Base-by-base conservation (phyloP, 2,888 invertebrate genomes). In the Mythimna loreyi region DNA sequence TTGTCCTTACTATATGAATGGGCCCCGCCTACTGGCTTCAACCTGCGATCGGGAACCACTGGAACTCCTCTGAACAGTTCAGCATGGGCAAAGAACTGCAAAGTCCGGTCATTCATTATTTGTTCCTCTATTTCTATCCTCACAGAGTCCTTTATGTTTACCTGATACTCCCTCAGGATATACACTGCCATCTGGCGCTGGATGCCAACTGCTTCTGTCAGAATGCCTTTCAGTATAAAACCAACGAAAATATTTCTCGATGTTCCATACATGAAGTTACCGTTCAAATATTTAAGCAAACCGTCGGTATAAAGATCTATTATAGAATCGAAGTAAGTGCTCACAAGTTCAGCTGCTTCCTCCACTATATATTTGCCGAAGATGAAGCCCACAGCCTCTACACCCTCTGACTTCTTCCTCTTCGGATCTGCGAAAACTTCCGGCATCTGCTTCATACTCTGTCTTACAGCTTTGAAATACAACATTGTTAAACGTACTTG, bases 401-500 rank as follows among this genome's bases (percentile, higher is more conserved):
- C 80, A 3, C 86, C 90, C 53, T 91, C 86, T 0, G 81, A 78
- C 30, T 61, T 58, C 67, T 79, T 86, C 16, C 71, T 82, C 45
- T 64, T 75, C n/a, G 75, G 65, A 61, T 87, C 81, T 5, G 81
- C 72, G 49, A 91, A 92, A 23, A 90, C 56, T 58, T 83, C 84
- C 3, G 90, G 86, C 30, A 81, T 80, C 16, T 87, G 78, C 72
- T 85, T 84, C 3, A 86, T 66, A 28, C 86, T 78, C 43, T 89
- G 85, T 49, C 87, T 84, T 16, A 93, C 78, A 3, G 92, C 78
- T 72, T 90, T 92, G 56, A 78, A 90, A 72, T 88, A 93, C 33
- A 91, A 74, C 87, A 91, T 92, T 0, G 85, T 91, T 21, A 91
- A 72, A 75, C 91, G 90, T 57, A 92, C 72, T 6, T 78, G 63